A percentile compares a stretch with the other conserved stretches of the same genome.
Conservation (phyloP, 1,140 invertebrate genomes). For the Drosophila bifasciata region DNA sequence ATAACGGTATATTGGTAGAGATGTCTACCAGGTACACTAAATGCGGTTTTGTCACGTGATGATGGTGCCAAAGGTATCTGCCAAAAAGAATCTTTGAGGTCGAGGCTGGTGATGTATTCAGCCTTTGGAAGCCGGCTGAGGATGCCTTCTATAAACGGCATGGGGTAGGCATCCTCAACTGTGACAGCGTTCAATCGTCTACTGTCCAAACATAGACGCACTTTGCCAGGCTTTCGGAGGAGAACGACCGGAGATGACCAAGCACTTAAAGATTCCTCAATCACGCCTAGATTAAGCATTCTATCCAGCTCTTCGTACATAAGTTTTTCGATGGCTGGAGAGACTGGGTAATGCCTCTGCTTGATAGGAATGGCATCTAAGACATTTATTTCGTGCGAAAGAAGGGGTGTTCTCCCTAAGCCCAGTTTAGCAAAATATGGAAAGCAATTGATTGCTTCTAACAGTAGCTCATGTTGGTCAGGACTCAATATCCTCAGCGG, state of each 20-base stretch:
- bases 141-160: too few species aligned
- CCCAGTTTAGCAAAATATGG: slow-evolving; percentile 2
- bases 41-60: slow-evolving; percentile 7
- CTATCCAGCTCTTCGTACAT: slow-evolving; percentile 18
- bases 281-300: slow-evolving; percentile 14
- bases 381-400: slow-evolving; percentile 8
- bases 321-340: slow-evolving; percentile 16
- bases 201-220: slow-evolving; percentile 7
- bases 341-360: too few species aligned
- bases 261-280: slow-evolving; percentile 17
- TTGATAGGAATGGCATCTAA: slow-evolving; percentile 1
- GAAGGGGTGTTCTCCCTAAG: not conserved
- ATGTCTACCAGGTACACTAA: slow-evolving; percentile 5
- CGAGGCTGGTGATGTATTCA: slow-evolving; percentile 12
- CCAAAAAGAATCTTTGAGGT: slow-evolving; percentile 12
- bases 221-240: slow-evolving; percentile 6
- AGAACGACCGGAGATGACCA: slow-evolving; percentile 22
- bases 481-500: too few species aligned
- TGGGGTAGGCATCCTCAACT: slow-evolving; percentile 15
- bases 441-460: not conserved
- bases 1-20: slow-evolving; percentile 16
- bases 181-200: slow-evolving; percentile 9
- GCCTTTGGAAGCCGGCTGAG: slow-evolving; percentile 1
- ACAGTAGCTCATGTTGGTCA: not conserved
- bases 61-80: not conserved